phyloP scores from a whole-genome alignment of 2,888 invertebrate genomes.

The Mactromeris polynyma region DNA sequence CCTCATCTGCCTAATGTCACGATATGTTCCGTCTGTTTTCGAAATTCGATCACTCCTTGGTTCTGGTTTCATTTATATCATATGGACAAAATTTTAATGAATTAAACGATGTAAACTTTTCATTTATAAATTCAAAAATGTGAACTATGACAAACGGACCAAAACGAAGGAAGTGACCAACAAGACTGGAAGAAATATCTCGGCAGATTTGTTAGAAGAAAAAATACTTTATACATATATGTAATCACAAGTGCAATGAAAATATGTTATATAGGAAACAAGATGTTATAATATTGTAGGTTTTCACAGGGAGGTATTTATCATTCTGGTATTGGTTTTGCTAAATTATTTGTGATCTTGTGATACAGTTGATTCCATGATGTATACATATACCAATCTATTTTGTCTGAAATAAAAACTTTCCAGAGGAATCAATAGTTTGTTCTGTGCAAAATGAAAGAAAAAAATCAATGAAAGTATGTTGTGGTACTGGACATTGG shows the following conservation, averaged over 20 bases:
- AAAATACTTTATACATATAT: neutral
- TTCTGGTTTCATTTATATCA: neutral
- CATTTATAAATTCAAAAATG: too few relatives aligned
- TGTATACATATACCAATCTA: constrained; percentile 54
- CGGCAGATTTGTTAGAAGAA: too few relatives aligned
- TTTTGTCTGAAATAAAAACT: constrained; percentile 56
- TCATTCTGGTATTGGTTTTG: constrained; percentile 20
- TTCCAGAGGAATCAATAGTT: constrained; percentile 30
- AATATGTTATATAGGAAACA: neutral
- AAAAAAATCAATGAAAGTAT: neutral
- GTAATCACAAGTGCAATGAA: constrained; percentile 15
- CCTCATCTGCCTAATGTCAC: neutral
- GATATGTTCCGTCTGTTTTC: neutral
- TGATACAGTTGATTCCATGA: constrained; percentile 51
- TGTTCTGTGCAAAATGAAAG: neutral
- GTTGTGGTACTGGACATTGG: neutral
- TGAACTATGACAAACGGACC: too few relatives aligned
- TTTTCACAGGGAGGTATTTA: constrained; percentile 22
- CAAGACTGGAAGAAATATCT: too few relatives aligned
- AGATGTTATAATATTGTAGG: neutral
- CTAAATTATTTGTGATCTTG: constrained; percentile 56
- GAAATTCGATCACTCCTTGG: neutral
- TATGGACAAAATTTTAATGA: too few relatives aligned
- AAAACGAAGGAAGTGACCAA: too few relatives aligned
- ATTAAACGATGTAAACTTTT: too few relatives aligned